Conservation (phyloP, 2,113 vertebrate species). For the Microcebus ravelobensis region DNA sequence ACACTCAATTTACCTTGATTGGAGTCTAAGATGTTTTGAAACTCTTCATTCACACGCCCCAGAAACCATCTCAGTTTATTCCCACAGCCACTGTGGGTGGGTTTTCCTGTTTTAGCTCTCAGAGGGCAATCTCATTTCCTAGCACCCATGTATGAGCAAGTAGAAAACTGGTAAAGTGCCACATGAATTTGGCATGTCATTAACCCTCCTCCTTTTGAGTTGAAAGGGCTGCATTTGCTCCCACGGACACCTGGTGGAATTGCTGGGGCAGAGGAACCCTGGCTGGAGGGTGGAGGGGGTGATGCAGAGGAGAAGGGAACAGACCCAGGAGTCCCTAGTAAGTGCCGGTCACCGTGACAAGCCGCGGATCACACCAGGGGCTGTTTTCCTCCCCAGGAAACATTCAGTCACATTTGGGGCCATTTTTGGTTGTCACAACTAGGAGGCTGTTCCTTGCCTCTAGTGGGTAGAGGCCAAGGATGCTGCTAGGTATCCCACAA, state of each 20-base stretch:
- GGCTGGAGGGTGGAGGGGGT: neutral
- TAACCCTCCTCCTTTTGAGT: constrained; percentile 6
- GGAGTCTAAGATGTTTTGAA: neutral
- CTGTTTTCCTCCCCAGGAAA: neutral
- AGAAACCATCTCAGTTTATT: constrained; percentile 25
- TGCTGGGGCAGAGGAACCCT: neutral
- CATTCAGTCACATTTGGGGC: neutral
- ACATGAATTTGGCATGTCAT: neutral
- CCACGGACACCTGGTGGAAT: rapidly evolving
- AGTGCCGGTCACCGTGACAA: neutral
- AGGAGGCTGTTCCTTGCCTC: neutral
- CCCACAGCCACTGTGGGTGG: neutral
- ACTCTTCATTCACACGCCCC: neutral
- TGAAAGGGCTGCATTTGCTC: neutral
- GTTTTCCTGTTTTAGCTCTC: constrained; percentile 8
- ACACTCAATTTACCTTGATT: constrained; percentile 4
- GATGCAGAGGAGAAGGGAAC: neutral
- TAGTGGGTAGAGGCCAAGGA: neutral
- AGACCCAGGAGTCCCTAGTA: neutral
- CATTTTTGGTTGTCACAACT: neutral
- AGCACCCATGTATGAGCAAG: neutral
- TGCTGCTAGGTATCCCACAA: neutral
- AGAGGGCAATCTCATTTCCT: neutral
- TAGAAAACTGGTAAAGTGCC: constrained; percentile 20
- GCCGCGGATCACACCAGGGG: neutral